Evolutionary conservation across 1,140 invertebrate genomes (phyloP), one percentile per base, ranked within the genome.

Genomic region (Drosophila saltans): DNA sequence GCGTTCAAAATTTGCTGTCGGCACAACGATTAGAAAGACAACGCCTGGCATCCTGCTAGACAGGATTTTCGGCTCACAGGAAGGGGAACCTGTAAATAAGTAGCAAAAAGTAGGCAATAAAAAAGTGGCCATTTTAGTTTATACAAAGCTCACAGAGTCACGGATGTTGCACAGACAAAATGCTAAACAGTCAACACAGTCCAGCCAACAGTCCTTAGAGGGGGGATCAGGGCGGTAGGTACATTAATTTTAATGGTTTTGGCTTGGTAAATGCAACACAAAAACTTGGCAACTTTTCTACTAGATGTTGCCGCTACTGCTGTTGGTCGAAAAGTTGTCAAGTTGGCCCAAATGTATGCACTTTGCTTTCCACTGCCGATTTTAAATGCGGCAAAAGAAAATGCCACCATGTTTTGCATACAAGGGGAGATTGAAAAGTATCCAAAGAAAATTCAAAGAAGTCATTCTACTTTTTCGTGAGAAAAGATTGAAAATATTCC

Each of bases 21-120:
- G 94, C 72, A 94, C 94, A 76, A 94, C 94, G 64, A 94, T 94
- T 72, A 94, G 80, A 81, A 94, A 94, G 41, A 94, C 93, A 43
- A 94, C 94, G 69, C 94, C 94, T 3, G 93, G 92, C 91, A 92
- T 92, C 76, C 77, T 78, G 57, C 21, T 52, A 26, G 21, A 26
- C 45, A 26, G 45, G 24, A 52, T 6, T 26, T 7, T 59, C 55
- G 58, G 10, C 45, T 63, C 3, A 26, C 28, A 28, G 26, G 7
- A 10, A 36, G 8, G 24, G 7, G 67, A 8, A 39, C 24, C 80
- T 83, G 67, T 56, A 52, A 88, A 80, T 58, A 48, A 61, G 59
- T 36, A 58, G 56, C n/a, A 40, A 36, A 36, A 59, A 76, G 68
- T 62, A 61, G 56, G 57, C 65, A 70, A 71, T 62, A 70, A 71